A percentile compares a stretch with the other conserved stretches of the same genome.
Conservation (phyloP, 2,113 vertebrate genomes). For the Seriola aureovittata region DNA sequence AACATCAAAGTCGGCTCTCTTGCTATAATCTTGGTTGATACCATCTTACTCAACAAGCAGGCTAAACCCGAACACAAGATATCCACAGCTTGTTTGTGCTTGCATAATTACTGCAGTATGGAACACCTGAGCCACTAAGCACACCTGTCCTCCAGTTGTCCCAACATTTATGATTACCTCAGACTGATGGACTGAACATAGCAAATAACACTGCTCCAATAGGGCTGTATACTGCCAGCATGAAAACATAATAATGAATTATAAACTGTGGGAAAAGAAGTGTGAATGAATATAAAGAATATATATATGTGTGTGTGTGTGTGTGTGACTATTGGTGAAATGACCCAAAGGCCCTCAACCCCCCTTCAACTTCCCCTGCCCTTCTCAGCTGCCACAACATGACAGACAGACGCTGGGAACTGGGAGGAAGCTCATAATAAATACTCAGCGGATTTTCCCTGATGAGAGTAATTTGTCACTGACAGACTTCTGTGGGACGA, state of each 20-base stretch:
- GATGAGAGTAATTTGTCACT: conserved; percentile 54
- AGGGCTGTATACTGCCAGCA: background rate
- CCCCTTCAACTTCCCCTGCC: background rate
- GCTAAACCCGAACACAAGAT: background rate
- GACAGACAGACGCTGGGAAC: conserved; percentile 28
- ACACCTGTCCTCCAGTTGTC: background rate
- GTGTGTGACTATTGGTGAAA: background rate
- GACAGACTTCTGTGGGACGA: conserved; percentile 37
- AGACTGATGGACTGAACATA: conserved; percentile 1
- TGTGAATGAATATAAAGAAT: background rate
- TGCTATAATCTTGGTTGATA: background rate
- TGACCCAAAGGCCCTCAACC: background rate
- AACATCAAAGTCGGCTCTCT: conserved; percentile 6
- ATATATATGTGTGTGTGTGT: too few species aligned
- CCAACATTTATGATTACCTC: background rate
- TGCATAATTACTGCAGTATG: conserved; percentile 19
- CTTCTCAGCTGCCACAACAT: conserved; percentile 17
- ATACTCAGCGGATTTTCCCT: conserved; percentile 37
- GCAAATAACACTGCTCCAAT: background rate
- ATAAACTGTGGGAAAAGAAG: background rate
- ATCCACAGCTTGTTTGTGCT: conserved; percentile 17
- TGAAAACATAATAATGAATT: background rate
- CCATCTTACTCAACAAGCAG: background rate
- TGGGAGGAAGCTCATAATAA: conserved; percentile 55
- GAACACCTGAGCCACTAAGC: conserved; percentile 28